Evolutionary conservation across 1,140 invertebrate genomes (phyloP).

Genomic region (Aphidius ervi): DNA sequence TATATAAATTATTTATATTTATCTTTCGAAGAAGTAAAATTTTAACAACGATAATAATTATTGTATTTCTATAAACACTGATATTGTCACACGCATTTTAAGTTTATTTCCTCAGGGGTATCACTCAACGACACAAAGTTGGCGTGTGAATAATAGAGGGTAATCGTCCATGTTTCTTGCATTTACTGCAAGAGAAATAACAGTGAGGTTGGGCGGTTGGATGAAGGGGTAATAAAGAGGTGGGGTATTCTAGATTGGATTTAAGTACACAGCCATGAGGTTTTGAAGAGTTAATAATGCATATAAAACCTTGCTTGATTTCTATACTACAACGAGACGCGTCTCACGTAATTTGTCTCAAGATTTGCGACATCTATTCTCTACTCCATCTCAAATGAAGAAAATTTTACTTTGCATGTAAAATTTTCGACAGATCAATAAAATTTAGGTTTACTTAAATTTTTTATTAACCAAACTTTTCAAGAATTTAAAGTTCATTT

Average conservation of each 20-base stretch:
- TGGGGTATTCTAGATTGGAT: constrained; percentile 43
- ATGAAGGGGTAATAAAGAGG: constrained; percentile 32
- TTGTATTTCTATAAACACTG: constrained; percentile 24
- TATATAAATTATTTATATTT: too few relatives aligned
- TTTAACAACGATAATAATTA: constrained; percentile 13
- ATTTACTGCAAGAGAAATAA: constrained; percentile 16
- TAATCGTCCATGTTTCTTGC: constrained; percentile 41
- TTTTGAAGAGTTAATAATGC: constrained; percentile 47
- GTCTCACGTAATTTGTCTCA: constrained; percentile 19
- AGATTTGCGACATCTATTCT: constrained; percentile 1
- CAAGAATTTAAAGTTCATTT: too few relatives aligned
- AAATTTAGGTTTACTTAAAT: too few relatives aligned
- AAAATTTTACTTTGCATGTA: too few relatives aligned
- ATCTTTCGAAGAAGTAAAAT: neutral
- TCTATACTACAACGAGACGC: constrained; percentile 27
- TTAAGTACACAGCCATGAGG: constrained; percentile 47
- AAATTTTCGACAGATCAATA: too few relatives aligned
- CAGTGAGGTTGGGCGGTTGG: neutral
- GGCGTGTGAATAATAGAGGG: constrained; percentile 47
- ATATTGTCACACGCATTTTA: constrained; percentile 18
- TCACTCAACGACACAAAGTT: constrained; percentile 40
- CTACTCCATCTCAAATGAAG: neutral
- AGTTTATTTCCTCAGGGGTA: constrained; percentile 26
- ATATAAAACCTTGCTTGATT: constrained; percentile 32
- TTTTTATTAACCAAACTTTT: too few relatives aligned